Base-by-base conservation (phyloP, 2,113 vertebrate genomes). In the Ceyx melanurus region DNA sequence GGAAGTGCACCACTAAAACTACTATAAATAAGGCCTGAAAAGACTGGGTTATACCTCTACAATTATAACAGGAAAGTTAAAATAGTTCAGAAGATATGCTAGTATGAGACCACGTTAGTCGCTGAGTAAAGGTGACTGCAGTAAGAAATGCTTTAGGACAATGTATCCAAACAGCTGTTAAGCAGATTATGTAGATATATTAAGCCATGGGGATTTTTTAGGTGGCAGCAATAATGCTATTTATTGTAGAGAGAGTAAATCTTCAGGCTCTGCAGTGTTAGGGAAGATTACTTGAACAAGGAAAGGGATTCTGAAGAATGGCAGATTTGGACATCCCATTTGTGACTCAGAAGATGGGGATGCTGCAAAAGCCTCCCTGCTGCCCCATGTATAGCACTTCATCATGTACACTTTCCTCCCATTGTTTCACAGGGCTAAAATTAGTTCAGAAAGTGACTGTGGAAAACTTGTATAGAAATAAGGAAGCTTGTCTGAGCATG, bases 391-490 rank as follows among this genome's bases (percentile, higher is more conserved):
- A 53, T 8, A 80, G n/a, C 46, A 54, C 14, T 75, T 11, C 2
- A 4, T 18, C 51, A 45, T 67, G 45, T 83, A 81, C 46, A 75
- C 60, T 93, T 92, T 88, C 72, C 46, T 96, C 26, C 90, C 31
- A 83, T 94, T 95, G 88, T 96, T 95, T 77, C 45, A 70, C 15
- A n/a, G 29, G 23, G 65, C 72, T 93, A 93, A 91, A 93, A 94
- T 92, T 94, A 92, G 45, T 45, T 25, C 50, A 70, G 21, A 53
- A 10, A 54, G 12, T 70, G 71, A 73, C 72, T 84, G 53, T 54
- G 46, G 40, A 83, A 80, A 81, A 82, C 13, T 6, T n/a, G 5
- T 70, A 68, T 67, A 40, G 72, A 92, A 91, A 83, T 57, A 76
- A 57, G 1, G 1, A 84, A 83, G 45, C 17, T 37, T 66, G 53